Percentiles rank a stretch among this genome's conserved stretches.
phyloP scores from a whole-genome alignment of 2,797 vertebrate species.

The Alauda arvensis region DNA sequence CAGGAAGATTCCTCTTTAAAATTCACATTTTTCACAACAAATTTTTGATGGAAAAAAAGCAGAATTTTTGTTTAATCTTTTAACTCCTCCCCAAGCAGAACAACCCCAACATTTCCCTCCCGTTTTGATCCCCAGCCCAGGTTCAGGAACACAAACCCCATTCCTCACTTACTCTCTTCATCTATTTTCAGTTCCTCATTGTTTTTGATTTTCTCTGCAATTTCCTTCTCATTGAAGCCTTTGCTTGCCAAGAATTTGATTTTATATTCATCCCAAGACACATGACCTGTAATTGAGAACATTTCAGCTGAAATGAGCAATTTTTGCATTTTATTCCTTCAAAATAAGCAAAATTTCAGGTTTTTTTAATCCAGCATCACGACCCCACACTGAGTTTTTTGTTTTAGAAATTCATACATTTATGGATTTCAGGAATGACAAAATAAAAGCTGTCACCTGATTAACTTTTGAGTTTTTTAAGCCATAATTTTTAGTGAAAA shows the following conservation, averaged over 20 bases:
- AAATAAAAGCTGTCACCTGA: background rate
- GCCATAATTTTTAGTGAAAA: background rate
- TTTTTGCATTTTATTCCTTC: too few relatives aligned
- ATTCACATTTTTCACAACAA: accelerated
- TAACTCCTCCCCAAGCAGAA: background rate
- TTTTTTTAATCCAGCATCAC: background rate
- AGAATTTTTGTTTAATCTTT: background rate
- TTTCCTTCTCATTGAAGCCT: constrained; percentile 87
- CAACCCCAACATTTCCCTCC: background rate
- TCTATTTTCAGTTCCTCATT: constrained; percentile 92
- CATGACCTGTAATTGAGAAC: constrained; percentile 70
- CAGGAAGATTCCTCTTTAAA: background rate
- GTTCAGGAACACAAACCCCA: background rate
- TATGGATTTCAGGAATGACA: background rate
- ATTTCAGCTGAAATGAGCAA: background rate
- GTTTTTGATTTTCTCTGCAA: constrained; percentile 86
- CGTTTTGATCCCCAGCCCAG: too few relatives aligned
- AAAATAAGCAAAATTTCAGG: background rate
- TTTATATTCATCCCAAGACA: constrained; percentile 94
- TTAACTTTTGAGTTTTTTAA: background rate
- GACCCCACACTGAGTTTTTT: background rate
- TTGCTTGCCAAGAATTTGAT: constrained; percentile 93
- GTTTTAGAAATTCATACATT: too few relatives aligned
- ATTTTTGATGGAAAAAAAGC: background rate
- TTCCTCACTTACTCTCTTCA: constrained; percentile 86